Evolutionary conservation across 2,888 invertebrate genomes (phyloP), one percentile per base, ranked within the genome.

Genomic region (Drosophila mulleri): DNA sequence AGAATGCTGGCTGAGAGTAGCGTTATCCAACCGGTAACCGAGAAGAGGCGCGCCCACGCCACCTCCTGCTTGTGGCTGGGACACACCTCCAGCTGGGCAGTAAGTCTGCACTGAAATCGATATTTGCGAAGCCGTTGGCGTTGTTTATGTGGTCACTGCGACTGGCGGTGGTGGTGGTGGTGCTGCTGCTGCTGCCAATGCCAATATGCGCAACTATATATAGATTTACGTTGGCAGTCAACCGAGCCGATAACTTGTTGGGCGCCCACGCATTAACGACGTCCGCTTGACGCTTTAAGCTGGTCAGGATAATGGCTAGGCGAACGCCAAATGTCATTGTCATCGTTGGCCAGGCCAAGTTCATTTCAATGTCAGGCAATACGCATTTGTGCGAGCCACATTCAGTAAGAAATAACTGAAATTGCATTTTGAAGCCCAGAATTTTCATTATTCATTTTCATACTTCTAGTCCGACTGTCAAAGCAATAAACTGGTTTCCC

Each of bases 321-420:
- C 20, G 20, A 44, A 16, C 3, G 26, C 44, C 50, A 16, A 72
- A 60, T 58, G 73, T 50, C 62, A 67, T 42, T 68, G 80, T 42
- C 61, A 45, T 18, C 54, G 45, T 18, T 16, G 39, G 39, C 29
- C 48, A 14, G 8, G 62, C 59, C 77, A 87, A 87, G 86, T 88
- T 88, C 88, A 64, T 79, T 87, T 87, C 81, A 86, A 89, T 87
- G 89, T 89, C 89, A 85, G 18, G 4, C 23, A 7, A 41, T 14
- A 41, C 35, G 39, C 41, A 41, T 41, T 3, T 45, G n/a, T 48
- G 47, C 11, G 9, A 29, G 26, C 29, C 5, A 4, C 29, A 29
- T n/a, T 26, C n/a, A 41, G n/a, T n/a, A 16, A n/a, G 41, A 47
- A 59, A 42, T 64, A 37, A n/a, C 44, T 39, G 39, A 32, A 41